phyloP scores from a whole-genome alignment of 2,888 invertebrate species.

The Leptogaster cylindrica region DNA sequence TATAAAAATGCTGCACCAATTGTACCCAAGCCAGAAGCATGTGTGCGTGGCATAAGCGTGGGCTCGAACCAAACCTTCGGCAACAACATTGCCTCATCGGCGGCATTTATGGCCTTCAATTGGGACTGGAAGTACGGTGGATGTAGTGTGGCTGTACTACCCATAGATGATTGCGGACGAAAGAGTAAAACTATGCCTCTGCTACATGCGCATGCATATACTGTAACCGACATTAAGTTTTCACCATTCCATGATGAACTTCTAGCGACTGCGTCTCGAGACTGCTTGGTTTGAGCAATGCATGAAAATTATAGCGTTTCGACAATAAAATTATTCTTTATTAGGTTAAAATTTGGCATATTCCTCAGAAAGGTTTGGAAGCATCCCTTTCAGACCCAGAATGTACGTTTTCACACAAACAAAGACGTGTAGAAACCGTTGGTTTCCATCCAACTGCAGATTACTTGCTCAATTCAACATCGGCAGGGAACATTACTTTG shows the following conservation, averaged over 20 bases:
- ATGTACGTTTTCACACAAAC: slow-evolving; percentile 81
- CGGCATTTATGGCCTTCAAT: slow-evolving; percentile 93
- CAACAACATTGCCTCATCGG: slow-evolving; percentile 92
- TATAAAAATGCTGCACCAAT: slow-evolving; percentile 98
- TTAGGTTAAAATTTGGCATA: slow-evolving; percentile 88
- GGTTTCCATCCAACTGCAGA: slow-evolving; percentile 92
- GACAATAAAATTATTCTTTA: background rate
- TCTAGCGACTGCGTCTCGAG: slow-evolving; percentile 88
- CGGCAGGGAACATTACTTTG: slow-evolving; percentile 79
- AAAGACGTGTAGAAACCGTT: slow-evolving; percentile 85
- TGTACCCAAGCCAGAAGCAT: slow-evolving; percentile 92
- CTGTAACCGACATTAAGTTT: slow-evolving; percentile 93
- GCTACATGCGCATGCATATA: slow-evolving; percentile 85
- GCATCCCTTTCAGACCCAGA: slow-evolving; percentile 79
- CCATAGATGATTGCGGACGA: slow-evolving; percentile 86
- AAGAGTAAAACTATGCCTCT: slow-evolving; percentile 88
- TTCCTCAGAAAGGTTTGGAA: slow-evolving; percentile 80
- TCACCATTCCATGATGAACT: slow-evolving; percentile 95
- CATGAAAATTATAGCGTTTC: background rate
- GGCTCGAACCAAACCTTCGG: slow-evolving; percentile 94
- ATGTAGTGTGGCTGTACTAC: slow-evolving; percentile 87
- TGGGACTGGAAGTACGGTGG: slow-evolving; percentile 93
- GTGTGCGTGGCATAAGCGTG: slow-evolving; percentile 84
- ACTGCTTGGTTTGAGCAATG: slow-evolving; percentile 71
- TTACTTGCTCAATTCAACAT: slow-evolving; percentile 84